Percentiles rank a stretch among this genome's conserved stretches.
phyloP scores from a whole-genome alignment of 2,113 vertebrate species.

The Alosa alosa region DNA sequence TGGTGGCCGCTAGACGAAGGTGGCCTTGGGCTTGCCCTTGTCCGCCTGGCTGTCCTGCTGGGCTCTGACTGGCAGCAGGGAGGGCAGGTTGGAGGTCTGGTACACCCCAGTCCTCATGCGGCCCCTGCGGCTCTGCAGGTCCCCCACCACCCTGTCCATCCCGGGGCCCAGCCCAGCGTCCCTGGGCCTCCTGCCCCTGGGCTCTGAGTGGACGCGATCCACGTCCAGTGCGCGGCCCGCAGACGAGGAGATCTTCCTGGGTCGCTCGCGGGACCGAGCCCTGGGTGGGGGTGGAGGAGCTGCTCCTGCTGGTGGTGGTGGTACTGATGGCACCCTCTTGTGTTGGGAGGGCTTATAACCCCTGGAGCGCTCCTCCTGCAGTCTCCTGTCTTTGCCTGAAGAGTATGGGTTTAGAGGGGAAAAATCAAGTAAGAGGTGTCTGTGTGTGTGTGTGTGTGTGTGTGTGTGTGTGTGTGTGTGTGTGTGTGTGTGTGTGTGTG shows the following conservation, averaged over 20 bases:
- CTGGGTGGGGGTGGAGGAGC: slow-evolving; percentile 49
- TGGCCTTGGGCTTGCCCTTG: slow-evolving; percentile 77
- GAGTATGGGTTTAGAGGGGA: slow-evolving; percentile 40
- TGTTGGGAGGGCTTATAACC: slow-evolving; percentile 51
- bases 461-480: not conserved
- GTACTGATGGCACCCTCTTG: slow-evolving; percentile 48
- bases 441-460: not conserved
- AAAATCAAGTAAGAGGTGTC: not conserved
- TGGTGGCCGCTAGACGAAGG: slow-evolving; percentile 78
- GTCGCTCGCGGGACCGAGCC: slow-evolving; percentile 55
- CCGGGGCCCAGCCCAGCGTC: slow-evolving; percentile 68
- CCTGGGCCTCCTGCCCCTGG: not conserved
- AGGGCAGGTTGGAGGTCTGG: slow-evolving; percentile 70
- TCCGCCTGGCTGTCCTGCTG: slow-evolving; percentile 63
- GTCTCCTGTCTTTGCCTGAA: slow-evolving; percentile 64
- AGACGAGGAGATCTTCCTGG: slow-evolving; percentile 60
- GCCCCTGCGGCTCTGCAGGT: slow-evolving; percentile 72
- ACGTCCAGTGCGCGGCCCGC: slow-evolving; percentile 72
- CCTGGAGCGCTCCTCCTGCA: slow-evolving; percentile 52
- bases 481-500: slow-evolving; percentile 6
- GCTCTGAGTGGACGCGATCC: slow-evolving; percentile 67
- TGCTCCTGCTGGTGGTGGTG: slow-evolving; percentile 41
- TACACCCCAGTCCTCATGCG: slow-evolving; percentile 75
- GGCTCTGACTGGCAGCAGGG: slow-evolving; percentile 62
- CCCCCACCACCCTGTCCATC: slow-evolving; percentile 74